These are phyloP conservation scores for Cactoblastis cactorum DNA, from an alignment of 2,888 invertebrate genomes.

Conservation along the genomic window DNA sequence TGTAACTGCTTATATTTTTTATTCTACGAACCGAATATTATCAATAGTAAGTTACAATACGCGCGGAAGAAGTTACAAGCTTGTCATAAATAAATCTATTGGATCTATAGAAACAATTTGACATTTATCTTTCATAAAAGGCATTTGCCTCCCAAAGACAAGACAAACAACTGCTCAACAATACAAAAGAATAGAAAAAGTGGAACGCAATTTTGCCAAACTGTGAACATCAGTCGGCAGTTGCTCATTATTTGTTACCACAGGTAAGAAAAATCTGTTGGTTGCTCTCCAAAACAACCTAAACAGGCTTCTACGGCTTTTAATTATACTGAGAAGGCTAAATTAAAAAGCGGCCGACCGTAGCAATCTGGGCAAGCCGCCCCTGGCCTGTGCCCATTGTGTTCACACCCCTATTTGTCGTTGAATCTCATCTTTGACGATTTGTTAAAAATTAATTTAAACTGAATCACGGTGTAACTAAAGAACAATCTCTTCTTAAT, in stretches of 20 bases:
- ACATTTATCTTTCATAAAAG: not conserved
- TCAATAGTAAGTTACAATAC: no score
- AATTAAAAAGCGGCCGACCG: slow-evolving; percentile 70
- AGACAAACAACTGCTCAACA: slow-evolving; percentile 1
- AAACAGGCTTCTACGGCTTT: slow-evolving; percentile 55
- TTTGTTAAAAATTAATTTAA: no score
- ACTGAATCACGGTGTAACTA: no score
- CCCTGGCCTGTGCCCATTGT: slow-evolving; percentile 8
- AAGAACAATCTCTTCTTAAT: no score
- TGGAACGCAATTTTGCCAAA: slow-evolving; percentile 4
- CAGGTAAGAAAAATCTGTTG: slow-evolving; percentile 41
- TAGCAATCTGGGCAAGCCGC: slow-evolving; percentile 19
- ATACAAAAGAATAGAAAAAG: slow-evolving; percentile 4
- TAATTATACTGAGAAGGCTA: slow-evolving; percentile 71
- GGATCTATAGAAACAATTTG: not conserved
- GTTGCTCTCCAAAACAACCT: slow-evolving; percentile 47
- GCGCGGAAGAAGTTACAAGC: no score
- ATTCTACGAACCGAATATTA: no score
- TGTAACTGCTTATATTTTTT: no score
- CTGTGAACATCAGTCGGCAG: slow-evolving; percentile 15
- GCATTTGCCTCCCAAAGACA: not conserved
- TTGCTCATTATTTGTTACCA: slow-evolving; percentile 25
- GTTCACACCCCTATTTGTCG: not conserved
- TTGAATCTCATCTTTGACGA: not conserved
- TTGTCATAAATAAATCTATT: no score